phyloP scores from a whole-genome alignment of 2,888 invertebrate species.

The Arrhopalites spinosus region DNA sequence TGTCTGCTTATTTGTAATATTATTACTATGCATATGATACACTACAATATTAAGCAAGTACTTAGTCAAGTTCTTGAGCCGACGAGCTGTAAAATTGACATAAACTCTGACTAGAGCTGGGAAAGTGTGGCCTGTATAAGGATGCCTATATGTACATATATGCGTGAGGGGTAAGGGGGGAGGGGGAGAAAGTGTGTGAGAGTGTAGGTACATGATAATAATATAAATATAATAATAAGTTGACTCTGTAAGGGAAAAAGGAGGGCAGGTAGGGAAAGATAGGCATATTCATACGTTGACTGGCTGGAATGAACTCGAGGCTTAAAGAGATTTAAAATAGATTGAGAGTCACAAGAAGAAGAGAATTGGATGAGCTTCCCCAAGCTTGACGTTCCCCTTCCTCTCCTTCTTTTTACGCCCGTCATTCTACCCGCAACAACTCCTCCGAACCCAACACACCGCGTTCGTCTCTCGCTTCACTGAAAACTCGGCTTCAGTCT shows the following conservation, averaged over 20 bases:
- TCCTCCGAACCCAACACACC: neutral
- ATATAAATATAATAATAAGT: too few species aligned
- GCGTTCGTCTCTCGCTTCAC: constrained; percentile 1
- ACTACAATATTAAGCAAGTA: neutral
- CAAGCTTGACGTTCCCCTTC: neutral
- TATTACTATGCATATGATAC: neutral
- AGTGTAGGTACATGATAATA: too few species aligned
- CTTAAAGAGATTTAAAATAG: constrained; percentile 14
- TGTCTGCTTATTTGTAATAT: too few species aligned
- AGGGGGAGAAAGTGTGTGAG: too few species aligned
- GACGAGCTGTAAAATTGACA: constrained; percentile 12
- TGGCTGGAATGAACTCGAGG: constrained; percentile 5
- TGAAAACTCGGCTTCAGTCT: neutral
- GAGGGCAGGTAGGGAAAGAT: constrained; percentile 5
- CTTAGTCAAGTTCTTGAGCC: neutral
- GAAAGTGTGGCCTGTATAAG: neutral
- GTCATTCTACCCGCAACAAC: constrained; percentile 8
- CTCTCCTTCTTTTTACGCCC: constrained; percentile 3
- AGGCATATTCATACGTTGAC: neutral
- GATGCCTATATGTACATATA: neutral
- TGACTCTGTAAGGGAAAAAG: neutral
- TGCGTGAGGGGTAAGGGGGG: neutral
- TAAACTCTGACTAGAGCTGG: neutral
- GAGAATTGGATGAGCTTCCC: constrained; percentile 8
- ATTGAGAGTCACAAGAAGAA: constrained; percentile 14